Evolutionary conservation across 2,888 invertebrate species (phyloP).

Genomic region (Oxytorus armatus): DNA sequence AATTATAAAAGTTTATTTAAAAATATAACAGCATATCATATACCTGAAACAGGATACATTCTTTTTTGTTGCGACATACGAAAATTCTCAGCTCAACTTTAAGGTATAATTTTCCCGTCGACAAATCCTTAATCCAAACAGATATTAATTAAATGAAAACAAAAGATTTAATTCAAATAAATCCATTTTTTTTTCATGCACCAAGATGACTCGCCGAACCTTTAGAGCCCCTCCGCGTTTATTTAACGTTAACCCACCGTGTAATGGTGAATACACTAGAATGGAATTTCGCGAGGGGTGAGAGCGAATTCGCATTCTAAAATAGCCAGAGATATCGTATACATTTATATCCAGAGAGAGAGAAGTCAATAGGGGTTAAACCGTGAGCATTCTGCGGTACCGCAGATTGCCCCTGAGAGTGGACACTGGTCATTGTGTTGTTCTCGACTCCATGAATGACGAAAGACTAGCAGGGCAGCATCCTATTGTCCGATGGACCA

Average conservation of each 20-base stretch:
- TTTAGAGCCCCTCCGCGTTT: conserved; percentile 38
- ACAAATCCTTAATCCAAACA: too few species aligned
- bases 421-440: conserved; percentile 78
- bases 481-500: conserved; percentile 63
- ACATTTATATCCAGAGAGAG: conserved; percentile 53
- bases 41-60: too few species aligned
- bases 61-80: too few species aligned
- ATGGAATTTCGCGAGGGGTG: conserved; percentile 59
- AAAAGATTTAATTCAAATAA: background rate
- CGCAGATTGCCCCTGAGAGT: conserved; percentile 72
- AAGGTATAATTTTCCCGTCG: too few species aligned
- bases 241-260: conserved; percentile 55
- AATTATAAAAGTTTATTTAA: too few species aligned
- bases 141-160: too few species aligned
- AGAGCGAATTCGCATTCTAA: conserved; percentile 24
- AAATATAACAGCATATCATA: too few species aligned
- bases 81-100: too few species aligned
- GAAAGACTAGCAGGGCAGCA: conserved; percentile 47
- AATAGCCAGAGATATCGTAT: conserved; percentile 48
- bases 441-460: conserved; percentile 31
- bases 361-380: conserved; percentile 77
- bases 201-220: conserved; percentile 39
- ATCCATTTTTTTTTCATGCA: background rate
- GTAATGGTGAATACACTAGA: conserved; percentile 58
- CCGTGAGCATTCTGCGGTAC: conserved; percentile 79